These are phyloP conservation scores for Hyposoter dolosus DNA, from an alignment of 2,888 invertebrate genomes.

Conservation along the genomic window DNA sequence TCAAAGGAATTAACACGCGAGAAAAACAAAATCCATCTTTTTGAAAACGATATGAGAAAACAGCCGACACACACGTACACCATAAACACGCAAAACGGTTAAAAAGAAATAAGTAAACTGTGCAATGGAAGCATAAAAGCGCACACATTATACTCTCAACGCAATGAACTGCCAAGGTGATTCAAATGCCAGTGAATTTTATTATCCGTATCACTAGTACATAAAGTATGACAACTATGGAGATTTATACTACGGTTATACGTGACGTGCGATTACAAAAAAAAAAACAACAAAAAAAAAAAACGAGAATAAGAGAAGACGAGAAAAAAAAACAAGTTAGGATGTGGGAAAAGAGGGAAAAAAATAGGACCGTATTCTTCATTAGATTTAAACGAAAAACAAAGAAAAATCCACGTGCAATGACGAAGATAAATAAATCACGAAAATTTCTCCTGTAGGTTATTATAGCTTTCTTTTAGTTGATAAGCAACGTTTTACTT, in stretches of 20 bases:
- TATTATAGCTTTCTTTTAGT: constrained; percentile 71
- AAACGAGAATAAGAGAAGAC: constrained; percentile 30
- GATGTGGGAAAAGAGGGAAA: constrained; percentile 18
- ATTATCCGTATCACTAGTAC: constrained; percentile 84
- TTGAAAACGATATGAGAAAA: constrained; percentile 46
- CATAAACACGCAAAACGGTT: constrained; percentile 44
- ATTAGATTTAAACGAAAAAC: constrained; percentile 70
- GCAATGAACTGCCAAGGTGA: constrained; percentile 84
- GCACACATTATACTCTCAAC: constrained; percentile 83
- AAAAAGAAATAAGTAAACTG: constrained; percentile 66
- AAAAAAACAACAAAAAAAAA: constrained; percentile 46
- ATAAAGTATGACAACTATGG: constrained; percentile 71
- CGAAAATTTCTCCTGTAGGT: constrained; percentile 57
- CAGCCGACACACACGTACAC: constrained; percentile 60
- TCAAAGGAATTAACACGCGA: not conserved
- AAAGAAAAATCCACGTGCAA: constrained; percentile 55
- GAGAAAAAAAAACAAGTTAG: constrained; percentile 35
- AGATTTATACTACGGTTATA: constrained; percentile 80
- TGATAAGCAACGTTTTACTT: constrained; percentile 68
- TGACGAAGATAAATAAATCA: constrained; percentile 34
- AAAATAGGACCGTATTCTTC: constrained; percentile 70
- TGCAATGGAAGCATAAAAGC: constrained; percentile 78
- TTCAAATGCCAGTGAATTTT: constrained; percentile 85
- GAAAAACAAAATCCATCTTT: constrained; percentile 9
- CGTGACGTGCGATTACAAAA: constrained; percentile 72